Base-by-base conservation (phyloP, 2,888 invertebrate genomes). In the Stenchaetothrips biformis region DNA sequence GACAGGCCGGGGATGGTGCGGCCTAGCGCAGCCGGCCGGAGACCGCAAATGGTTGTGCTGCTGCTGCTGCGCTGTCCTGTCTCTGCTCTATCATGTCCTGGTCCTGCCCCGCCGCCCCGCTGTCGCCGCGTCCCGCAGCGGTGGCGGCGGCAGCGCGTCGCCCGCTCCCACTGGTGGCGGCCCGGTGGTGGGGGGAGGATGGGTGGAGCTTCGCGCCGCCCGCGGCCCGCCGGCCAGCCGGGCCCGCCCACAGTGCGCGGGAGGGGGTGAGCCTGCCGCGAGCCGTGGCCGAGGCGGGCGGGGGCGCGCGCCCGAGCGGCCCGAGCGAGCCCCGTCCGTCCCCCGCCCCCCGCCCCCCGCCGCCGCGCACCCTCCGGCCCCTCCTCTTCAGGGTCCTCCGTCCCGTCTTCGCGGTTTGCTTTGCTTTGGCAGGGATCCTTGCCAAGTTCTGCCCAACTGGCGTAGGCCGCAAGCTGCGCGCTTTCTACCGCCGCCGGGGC, bases 51-150 rank as follows among this genome's bases (percentile, higher is more conserved):
- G n/a, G n/a, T 67, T 21, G 67, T n/a, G 67, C 67, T 18, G 7
- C n/a, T 62, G 62, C 62, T 4, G 67, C 67, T n/a, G 67, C 67
- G 67, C 67, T 67, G 21, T 67, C 67, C 67, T 67, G 67, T 67
- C 67, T 67, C 67, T 67, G 67, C 67, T 67, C 67, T 67, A 67
- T 67, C 67, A 67, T 67, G 67, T 67, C 67, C 67, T 67, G 67
- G 67, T 67, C 67, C 67, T 67, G 67, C n/a, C 37, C 37, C 37
- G 37, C 37, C 37, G 37, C 37, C 37, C 37, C 37, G 67, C 67
- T 67, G 67, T 67, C 37, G 37, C 37, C 4, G 37, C 37, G 37
- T 37, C 37, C n/a, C n/a, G 21, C n/a, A 7, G 67, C 67, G 67
- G n/a, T 67, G n/a, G 67, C 62, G n/a, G 16, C 62, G n/a, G 62